A percentile compares a stretch with the other conserved stretches of the same genome.
Evolutionary conservation across 2,888 invertebrate genomes (phyloP).

Genomic region (Carcina quercana): DNA sequence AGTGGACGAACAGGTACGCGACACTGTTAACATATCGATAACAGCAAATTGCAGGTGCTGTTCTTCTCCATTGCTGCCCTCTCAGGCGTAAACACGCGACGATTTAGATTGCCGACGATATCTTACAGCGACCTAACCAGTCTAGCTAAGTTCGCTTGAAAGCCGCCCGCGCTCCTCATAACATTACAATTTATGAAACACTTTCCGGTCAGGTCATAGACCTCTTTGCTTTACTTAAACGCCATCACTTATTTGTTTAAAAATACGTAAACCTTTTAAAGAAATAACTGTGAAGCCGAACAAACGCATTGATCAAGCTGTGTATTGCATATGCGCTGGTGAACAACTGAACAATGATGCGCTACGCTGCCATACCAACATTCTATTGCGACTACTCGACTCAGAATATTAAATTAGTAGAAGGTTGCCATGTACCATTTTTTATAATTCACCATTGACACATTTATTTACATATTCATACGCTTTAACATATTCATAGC

Average conservation of each 20-base stretch:
- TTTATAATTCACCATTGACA: conserved; percentile 16
- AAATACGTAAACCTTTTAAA: conserved; percentile 23
- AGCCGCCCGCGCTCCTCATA: conserved; percentile 34
- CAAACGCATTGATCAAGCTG: conserved; percentile 24
- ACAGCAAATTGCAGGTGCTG: conserved; percentile 59
- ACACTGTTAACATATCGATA: conserved; percentile 68
- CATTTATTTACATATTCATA: conserved; percentile 6
- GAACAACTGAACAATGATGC: conserved; percentile 18
- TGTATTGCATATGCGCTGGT: conserved; percentile 23
- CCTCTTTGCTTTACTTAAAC: conserved; percentile 36
- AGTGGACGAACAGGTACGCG: conserved; percentile 72
- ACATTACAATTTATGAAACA: conserved; percentile 20
- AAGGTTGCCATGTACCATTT: conserved; percentile 24
- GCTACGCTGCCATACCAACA: conserved; percentile 26
- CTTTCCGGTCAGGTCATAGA: conserved; percentile 45
- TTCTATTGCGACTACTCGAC: conserved; percentile 22
- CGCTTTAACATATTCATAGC: conserved; percentile 10
- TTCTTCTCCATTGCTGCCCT: conserved; percentile 30
- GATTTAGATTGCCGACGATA: conserved; percentile 37
- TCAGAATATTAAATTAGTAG: conserved; percentile 27
- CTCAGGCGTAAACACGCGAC: conserved; percentile 28
- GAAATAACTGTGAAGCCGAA: conserved; percentile 29
- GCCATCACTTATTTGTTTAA: conserved; percentile 22
- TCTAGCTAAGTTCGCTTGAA: conserved; percentile 38
- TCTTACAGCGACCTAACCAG: conserved; percentile 33